These are phyloP conservation scores for Drosophila sechellia DNA, from an alignment of 1,140 invertebrate species.

Conservation along the genomic window DNA sequence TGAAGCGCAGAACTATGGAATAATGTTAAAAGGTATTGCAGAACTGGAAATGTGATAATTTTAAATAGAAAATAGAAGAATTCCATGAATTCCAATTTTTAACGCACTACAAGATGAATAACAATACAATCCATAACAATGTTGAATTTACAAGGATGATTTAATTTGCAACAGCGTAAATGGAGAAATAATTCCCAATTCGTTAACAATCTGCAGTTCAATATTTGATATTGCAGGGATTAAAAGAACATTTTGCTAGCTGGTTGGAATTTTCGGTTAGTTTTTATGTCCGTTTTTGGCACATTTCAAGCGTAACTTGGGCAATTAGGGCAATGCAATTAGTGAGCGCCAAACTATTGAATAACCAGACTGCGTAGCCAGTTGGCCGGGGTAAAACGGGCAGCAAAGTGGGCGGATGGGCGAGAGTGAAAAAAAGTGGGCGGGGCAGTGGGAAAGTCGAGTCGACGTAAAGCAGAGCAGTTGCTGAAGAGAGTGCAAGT, in stretches of 20 bases:
- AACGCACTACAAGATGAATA: not conserved
- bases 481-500: slow-evolving; percentile 46
- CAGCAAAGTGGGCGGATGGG: no score
- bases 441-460: slow-evolving; percentile 3
- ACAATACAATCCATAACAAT: no score
- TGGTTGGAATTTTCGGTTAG: slow-evolving; percentile 13
- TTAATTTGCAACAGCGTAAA: slow-evolving; percentile 4
- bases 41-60: no score
- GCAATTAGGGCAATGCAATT: slow-evolving; percentile 79
- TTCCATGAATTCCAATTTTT: no score
- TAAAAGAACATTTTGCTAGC: slow-evolving; percentile 28
- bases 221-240: slow-evolving; percentile 14
- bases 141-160: not conserved
- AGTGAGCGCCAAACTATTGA: slow-evolving; percentile 69
- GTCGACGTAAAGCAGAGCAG: slow-evolving; percentile 1
- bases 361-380: slow-evolving; percentile 53
- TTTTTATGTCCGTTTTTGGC: slow-evolving; percentile 57
- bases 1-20: not conserved
- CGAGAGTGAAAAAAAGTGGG: not conserved
- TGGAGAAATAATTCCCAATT: slow-evolving; percentile 26
- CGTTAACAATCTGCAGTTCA: slow-evolving; percentile 15
- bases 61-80: not conserved
- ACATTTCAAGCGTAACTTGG: slow-evolving; percentile 70
- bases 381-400: not conserved
- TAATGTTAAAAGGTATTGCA: not conserved